Evolutionary conservation across 2,113 vertebrate genomes (phyloP), one percentile per base, ranked within the genome.

Genomic region (Cnemophilus loriae): DNA sequence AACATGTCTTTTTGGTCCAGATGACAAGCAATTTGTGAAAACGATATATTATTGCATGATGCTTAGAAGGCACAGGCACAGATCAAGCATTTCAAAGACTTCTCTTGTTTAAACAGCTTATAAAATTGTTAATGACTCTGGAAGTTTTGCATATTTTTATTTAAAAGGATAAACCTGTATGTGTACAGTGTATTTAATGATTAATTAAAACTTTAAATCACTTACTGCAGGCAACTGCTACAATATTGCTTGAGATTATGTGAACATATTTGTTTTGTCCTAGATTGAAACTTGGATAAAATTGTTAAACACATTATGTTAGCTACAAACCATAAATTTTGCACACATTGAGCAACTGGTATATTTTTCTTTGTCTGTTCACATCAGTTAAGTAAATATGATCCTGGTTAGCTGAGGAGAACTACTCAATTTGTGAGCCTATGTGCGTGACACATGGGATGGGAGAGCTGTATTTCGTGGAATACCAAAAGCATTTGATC

Each of bases 181-280:
- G 84, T 97, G 90, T 95, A 95, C 87, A 89, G 56, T 95, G 80
- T 93, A 39, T 78, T 96, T 96, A 97, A 97, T 96, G 98, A 97
- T 96, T 84, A 97, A 97, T 97, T 96, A 96, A 98, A 98, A 94
- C 78, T 96, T 96, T 92, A 97, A 95, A 93, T 93, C 90, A 90
- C 93, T 97, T 94, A 90, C 79, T 90, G 88, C 67, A 91, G 80
- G 84, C 73, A 96, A 94, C 93, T 79, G 56, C 83, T 95, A 67
- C 95, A 96, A 91, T 92, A 93, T 87, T 95, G 75, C 53, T 76
- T 57, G 89, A 84, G 88, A 98, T 97, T 98, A 97, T 96, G 83
- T 75, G 76, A 96, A 92, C 86, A 60, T 97, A 96, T 97, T 98
- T 98, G 94, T 96, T 98, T 98, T 97, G 96, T 96, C 89, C 85